Base-by-base conservation (phyloP, 1,140 invertebrate species). In the Drosophila grimshawi region DNA sequence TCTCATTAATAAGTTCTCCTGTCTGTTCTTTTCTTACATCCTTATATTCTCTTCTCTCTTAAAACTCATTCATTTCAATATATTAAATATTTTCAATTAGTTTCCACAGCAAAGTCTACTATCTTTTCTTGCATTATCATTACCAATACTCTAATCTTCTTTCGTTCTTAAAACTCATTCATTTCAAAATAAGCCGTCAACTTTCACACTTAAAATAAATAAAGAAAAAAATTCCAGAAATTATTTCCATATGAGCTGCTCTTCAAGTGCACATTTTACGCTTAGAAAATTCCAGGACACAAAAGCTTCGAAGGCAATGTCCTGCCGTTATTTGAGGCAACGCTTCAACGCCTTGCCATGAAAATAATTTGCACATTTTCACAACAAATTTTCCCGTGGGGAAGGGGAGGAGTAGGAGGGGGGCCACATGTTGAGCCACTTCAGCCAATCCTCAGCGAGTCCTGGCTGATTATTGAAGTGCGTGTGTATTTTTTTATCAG, bases 291-390 rank as follows among this genome's bases (percentile, higher is more conserved):
- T 46, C 48, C 49, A 45, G 39, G n/a, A 35, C 52, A 55, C 29
- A 35, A 35, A 27, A 52, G 67, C 56, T 49, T 61, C 59, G 11
- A 19, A 45, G 45, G 43, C 37, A 43, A 56, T 65, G 33, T 82
- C 79, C 80, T 73, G 65, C 57, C 45, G 81, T 56, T 68, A 69
- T 66, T 65, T 73, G 65, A 83, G 66, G 69, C 63, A 35, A 76
- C 78, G 76, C 76, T 78, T 88, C 83, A 86, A 86, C 82, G 83
- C 85, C 77, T 85, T 72, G 68, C 27, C 33, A 64, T 68, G 59
- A 73, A 82, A 86, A 88, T 76, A 86, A 63, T 81, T 81, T 81
- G 37, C 39, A 78, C 67, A 64, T 74, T 76, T 63, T 72, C 27
- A 39, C 7, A 39, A 30, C 59, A 69, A 10, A 30, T 27, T 43